phyloP scores from a whole-genome alignment of 1,140 invertebrate species.

The Magallana gigas region DNA sequence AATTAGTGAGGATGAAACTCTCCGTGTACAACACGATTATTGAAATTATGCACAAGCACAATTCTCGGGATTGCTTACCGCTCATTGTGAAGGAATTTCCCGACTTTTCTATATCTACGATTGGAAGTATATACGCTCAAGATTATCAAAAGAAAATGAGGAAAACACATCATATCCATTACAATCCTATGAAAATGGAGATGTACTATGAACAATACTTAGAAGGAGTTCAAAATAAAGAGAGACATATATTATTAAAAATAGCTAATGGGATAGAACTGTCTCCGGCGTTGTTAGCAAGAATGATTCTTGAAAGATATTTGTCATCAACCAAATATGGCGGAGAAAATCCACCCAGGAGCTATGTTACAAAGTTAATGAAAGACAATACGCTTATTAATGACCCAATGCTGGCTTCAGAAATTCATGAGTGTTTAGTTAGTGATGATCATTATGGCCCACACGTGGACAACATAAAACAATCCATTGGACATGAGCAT shows the following conservation, averaged over 20 bases:
- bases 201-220: slow-evolving; percentile 71
- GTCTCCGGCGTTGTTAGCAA: slow-evolving; percentile 84
- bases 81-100: slow-evolving; percentile 60
- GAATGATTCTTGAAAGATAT: slow-evolving; percentile 84
- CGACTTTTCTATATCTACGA: slow-evolving; percentile 63
- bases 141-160: slow-evolving; percentile 78
- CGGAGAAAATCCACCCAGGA: slow-evolving; percentile 66
- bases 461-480: slow-evolving; percentile 86
- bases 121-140: slow-evolving; percentile 77
- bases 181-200: slow-evolving; percentile 62
- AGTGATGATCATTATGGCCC: slow-evolving; percentile 89
- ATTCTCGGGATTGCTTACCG: slow-evolving; percentile 59
- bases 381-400: slow-evolving; percentile 87
- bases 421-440: slow-evolving; percentile 84
- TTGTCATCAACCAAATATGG: slow-evolving; percentile 62
- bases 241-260: slow-evolving; percentile 81
- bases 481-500: slow-evolving; percentile 87
- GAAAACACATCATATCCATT: slow-evolving; percentile 73
- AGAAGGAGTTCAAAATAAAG: slow-evolving; percentile 64
- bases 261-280: slow-evolving; percentile 81
- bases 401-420: slow-evolving; percentile 86
- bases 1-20: slow-evolving; percentile 57
- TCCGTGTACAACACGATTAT: slow-evolving; percentile 64
- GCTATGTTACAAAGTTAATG: slow-evolving; percentile 82
- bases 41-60: slow-evolving; percentile 59